phyloP scores from a whole-genome alignment of 2,113 vertebrate genomes.

The Pandion haliaetus region DNA sequence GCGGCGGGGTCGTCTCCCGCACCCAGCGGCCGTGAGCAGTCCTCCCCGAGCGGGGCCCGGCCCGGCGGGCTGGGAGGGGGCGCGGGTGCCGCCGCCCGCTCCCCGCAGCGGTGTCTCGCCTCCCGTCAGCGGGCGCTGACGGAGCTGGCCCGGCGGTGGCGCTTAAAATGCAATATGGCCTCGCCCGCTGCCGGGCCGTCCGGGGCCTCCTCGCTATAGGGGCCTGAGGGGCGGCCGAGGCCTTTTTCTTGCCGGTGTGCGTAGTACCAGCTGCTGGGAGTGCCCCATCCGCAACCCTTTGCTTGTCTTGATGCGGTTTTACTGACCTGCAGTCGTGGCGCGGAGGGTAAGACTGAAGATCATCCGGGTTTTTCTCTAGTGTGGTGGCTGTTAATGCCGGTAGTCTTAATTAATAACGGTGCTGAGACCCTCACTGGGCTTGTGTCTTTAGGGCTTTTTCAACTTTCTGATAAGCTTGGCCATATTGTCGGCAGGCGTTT shows the following conservation, averaged over 20 bases:
- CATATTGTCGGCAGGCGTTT: rapidly evolving
- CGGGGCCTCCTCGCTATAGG: not conserved
- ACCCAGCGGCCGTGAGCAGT: not conserved
- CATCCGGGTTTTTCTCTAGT: rapidly evolving
- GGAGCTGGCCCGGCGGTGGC: not conserved
- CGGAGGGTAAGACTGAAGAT: not conserved
- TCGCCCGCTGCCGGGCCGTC: not conserved
- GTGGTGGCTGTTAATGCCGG: rapidly evolving
- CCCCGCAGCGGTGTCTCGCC: not conserved
- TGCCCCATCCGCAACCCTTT: rapidly evolving
- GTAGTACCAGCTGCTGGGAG: no score
- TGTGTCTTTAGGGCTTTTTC: not conserved
- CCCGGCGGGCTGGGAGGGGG: not conserved
- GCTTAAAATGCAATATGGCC: not conserved
- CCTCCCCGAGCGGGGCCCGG: not conserved
- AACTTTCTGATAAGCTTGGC: not conserved
- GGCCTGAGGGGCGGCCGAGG: not conserved
- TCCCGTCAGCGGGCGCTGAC: not conserved
- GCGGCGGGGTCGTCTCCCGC: no score
- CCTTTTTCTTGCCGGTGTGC: no score
- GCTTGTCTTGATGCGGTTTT: not conserved
- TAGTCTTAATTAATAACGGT: rapidly evolving
- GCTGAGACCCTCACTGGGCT: not conserved
- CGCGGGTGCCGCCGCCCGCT: not conserved
- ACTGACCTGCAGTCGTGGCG: not conserved